Evolutionary conservation across 2,888 invertebrate species (phyloP).

Genomic region (Agrenia bidenticulata): DNA sequence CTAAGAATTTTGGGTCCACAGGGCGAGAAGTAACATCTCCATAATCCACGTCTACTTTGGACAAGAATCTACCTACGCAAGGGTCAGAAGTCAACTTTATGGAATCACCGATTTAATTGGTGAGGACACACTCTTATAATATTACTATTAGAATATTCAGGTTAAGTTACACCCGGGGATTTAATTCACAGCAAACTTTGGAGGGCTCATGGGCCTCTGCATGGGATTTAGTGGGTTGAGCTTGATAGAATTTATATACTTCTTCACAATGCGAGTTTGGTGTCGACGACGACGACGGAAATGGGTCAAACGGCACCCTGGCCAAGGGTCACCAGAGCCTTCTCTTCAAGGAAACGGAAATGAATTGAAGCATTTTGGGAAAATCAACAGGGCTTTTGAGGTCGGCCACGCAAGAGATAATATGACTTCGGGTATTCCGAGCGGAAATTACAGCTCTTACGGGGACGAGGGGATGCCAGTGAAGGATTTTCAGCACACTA

Average conservation of each 20-base stretch:
- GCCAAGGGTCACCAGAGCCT: too few species aligned
- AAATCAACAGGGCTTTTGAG: too few species aligned
- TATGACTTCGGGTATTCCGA: too few species aligned
- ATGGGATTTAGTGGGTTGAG: slow-evolving; percentile 13
- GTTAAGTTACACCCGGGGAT: too few species aligned
- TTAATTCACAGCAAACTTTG: slow-evolving; percentile 17
- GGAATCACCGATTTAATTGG: slow-evolving; percentile 13
- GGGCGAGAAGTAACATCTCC: slow-evolving; percentile 27
- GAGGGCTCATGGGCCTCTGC: slow-evolving; percentile 12
- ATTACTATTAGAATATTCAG: too few species aligned
- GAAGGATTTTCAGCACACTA: too few species aligned
- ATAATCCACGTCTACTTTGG: slow-evolving; percentile 20
- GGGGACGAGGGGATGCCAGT: too few species aligned
- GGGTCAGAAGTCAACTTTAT: slow-evolving; percentile 15
- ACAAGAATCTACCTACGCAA: slow-evolving; percentile 18
- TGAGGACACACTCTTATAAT: too few species aligned
- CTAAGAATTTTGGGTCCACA: slow-evolving; percentile 1
- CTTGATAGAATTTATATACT: slow-evolving; percentile 14
- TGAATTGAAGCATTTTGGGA: too few species aligned
- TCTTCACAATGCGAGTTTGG: slow-evolving; percentile 13
- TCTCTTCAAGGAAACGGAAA: too few species aligned
- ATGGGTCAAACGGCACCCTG: background rate
- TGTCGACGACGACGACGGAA: background rate
- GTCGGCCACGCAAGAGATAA: too few species aligned
- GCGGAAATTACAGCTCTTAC: too few species aligned